Evolutionary conservation across 2,888 invertebrate genomes (phyloP).

Genomic region (Torymus aiolomorphi): DNA sequence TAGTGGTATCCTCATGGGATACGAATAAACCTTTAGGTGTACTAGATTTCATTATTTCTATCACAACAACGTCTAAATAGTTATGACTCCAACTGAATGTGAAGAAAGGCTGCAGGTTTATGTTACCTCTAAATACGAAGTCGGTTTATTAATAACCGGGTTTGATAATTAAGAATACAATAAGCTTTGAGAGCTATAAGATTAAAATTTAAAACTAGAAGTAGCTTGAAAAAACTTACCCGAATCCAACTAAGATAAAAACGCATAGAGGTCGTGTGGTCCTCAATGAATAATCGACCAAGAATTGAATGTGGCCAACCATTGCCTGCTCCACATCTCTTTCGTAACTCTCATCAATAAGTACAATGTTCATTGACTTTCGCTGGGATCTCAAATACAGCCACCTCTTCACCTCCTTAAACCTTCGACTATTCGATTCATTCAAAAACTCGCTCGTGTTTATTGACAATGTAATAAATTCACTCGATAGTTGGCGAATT

Average conservation of each 20-base stretch:
- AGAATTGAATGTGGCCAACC: not conserved
- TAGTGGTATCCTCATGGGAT: not conserved
- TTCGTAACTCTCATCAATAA: conserved; percentile 15
- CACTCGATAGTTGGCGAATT: not conserved
- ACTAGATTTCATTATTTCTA: not conserved
- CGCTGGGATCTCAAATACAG: conserved; percentile 5
- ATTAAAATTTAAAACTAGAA: no score
- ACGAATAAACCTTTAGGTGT: no score
- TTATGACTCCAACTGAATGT: conserved; percentile 20
- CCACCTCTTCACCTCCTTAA: not conserved
- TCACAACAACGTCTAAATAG: conserved; percentile 25
- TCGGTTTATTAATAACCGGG: no score
- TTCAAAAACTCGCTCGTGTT: conserved; percentile 10
- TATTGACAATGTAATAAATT: conserved; percentile 11
- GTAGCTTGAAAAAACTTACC: no score
- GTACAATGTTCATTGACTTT: conserved; percentile 31
- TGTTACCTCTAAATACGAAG: not conserved
- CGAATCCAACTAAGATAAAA: not conserved
- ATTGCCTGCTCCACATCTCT: not conserved
- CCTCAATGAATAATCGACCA: not conserved
- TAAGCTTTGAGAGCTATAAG: no score
- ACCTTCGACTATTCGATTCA: not conserved
- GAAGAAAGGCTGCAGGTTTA: conserved; percentile 1
- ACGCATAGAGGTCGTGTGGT: not conserved
- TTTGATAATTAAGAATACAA: no score